Conservation (phyloP, 2,888 invertebrate species). For the Harmothoe impar region DNA sequence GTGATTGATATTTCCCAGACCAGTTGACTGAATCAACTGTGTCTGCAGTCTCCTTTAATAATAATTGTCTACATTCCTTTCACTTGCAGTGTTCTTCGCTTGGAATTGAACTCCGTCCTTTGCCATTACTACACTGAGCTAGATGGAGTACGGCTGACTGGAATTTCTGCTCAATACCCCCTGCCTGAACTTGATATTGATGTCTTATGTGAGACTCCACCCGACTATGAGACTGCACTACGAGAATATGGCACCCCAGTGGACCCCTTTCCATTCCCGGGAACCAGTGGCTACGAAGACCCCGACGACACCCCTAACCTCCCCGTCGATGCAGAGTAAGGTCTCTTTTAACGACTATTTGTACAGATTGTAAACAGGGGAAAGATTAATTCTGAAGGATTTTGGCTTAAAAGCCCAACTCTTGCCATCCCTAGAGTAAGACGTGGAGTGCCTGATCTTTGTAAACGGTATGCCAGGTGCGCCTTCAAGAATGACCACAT, state of each 20-base stretch:
- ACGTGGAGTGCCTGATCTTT: too few relatives aligned
- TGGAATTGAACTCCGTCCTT: constrained; percentile 93
- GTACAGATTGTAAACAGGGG: too few relatives aligned
- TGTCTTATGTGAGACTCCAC: not conserved
- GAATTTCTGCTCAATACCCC: not conserved
- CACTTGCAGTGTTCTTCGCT: constrained; percentile 86
- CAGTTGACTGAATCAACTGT: too few relatives aligned
- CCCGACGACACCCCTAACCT: not conserved
- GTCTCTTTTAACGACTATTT: too few relatives aligned
- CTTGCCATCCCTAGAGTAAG: too few relatives aligned
- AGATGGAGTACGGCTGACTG: constrained; percentile 88
- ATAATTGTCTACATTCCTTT: too few relatives aligned
- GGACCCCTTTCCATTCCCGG: constrained; percentile 31
- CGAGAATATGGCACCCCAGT: constrained; percentile 15
- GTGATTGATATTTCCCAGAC: too few relatives aligned
- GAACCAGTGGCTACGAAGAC: not conserved
- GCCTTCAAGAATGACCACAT: too few relatives aligned
- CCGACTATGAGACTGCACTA: constrained; percentile 47
- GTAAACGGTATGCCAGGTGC: too few relatives aligned
- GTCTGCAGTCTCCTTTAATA: too few relatives aligned
- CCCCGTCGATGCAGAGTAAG: not conserved
- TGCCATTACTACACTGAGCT: constrained; percentile 94
- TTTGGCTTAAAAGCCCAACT: too few relatives aligned
- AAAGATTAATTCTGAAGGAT: too few relatives aligned
- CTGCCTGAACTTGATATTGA: not conserved